Evolutionary conservation across 2,113 vertebrate genomes (phyloP).

Genomic region (Sakesphorus luctuosus): DNA sequence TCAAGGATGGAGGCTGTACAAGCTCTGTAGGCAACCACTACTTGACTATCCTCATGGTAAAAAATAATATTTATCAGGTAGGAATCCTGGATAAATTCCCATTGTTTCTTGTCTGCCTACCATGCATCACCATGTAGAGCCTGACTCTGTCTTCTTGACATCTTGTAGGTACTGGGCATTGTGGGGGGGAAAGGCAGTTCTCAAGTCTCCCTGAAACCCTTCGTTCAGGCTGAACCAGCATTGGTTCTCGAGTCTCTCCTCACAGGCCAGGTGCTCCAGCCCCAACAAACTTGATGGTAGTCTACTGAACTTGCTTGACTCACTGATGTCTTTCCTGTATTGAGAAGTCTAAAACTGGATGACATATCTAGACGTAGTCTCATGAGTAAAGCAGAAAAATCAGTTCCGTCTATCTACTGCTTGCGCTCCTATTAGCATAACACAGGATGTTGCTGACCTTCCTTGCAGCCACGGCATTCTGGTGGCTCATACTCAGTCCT

Average conservation of each 20-base stretch:
- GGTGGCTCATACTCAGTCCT: neutral
- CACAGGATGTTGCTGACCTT: neutral
- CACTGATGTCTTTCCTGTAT: neutral
- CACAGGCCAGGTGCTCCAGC: neutral
- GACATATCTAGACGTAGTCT: neutral
- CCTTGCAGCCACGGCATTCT: neutral
- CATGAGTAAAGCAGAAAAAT: neutral
- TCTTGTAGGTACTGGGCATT: neutral
- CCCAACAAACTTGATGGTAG: neutral
- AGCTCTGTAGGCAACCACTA: neutral
- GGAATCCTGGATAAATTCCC: neutral
- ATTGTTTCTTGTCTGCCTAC: neutral
- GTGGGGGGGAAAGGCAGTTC: neutral
- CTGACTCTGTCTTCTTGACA: neutral
- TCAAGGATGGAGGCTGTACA: neutral
- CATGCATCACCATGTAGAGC: neutral
- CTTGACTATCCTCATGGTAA: neutral
- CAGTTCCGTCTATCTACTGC: neutral
- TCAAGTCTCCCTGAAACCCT: neutral
- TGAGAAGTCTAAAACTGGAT: neutral
- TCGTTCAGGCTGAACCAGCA: neutral
- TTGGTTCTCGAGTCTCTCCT: neutral
- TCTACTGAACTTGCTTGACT: neutral
- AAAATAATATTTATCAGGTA: neutral
- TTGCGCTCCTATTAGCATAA: neutral